Evolutionary conservation across 1,140 invertebrate genomes (phyloP).

Genomic region (Diprion similis): DNA sequence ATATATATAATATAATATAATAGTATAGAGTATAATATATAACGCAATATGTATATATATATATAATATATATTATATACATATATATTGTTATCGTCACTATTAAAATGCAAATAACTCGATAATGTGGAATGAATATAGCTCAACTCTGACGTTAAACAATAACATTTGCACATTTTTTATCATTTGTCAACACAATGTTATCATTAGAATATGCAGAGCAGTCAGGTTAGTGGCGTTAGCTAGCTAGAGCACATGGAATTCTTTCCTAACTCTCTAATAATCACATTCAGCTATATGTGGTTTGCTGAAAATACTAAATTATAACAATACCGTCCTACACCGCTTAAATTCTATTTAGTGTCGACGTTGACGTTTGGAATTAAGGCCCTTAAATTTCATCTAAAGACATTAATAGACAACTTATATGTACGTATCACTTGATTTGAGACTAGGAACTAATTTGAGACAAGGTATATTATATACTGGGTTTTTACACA

Average conservation of each 20-base stretch:
- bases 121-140: slow-evolving; percentile 38
- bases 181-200: slow-evolving; percentile 17
- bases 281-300: slow-evolving; percentile 15
- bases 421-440: slow-evolving; percentile 42
- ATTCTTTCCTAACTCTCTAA: slow-evolving; percentile 25
- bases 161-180: slow-evolving; percentile 10
- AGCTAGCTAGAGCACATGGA: slow-evolving; percentile 43
- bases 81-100: neutral
- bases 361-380: neutral
- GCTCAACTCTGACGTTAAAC: neutral
- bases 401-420: slow-evolving; percentile 27
- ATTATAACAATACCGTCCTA: slow-evolving; percentile 7
- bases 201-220: slow-evolving; percentile 40
- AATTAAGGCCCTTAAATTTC: slow-evolving; percentile 15
- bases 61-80: neutral
- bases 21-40: slow-evolving; percentile 36
- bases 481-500: slow-evolving; percentile 31
- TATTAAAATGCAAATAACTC: slow-evolving; percentile 19
- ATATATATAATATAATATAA: slow-evolving; percentile 34
- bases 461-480: slow-evolving; percentile 39
- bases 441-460: slow-evolving; percentile 50
- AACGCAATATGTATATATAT: slow-evolving; percentile 32
- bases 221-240: slow-evolving; percentile 41
- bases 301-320: neutral
- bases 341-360: neutral